phyloP scores from a whole-genome alignment of 2,113 vertebrate genomes.

The Stigmatopora argus region DNA sequence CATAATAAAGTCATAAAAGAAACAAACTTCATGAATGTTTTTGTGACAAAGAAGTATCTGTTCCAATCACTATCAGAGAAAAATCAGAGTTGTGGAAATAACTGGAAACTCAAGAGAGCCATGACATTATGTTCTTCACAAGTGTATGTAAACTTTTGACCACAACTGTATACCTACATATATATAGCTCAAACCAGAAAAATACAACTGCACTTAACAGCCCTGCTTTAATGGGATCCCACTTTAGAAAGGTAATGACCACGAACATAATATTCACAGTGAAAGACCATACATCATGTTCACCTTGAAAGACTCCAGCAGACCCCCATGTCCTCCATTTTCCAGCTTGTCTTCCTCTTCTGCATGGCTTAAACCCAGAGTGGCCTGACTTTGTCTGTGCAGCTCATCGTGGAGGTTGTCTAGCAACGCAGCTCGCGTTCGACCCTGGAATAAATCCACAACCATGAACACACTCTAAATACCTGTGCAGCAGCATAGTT shows the following conservation, averaged over 20 bases:
- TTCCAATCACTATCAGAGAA: no score
- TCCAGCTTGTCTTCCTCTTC: slow-evolving; percentile 87
- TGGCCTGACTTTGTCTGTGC: slow-evolving; percentile 84
- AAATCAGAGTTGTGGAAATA: no score
- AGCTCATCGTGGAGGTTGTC: slow-evolving; percentile 91
- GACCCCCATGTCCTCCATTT: slow-evolving; percentile 83
- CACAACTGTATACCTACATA: no score
- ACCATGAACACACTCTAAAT: slow-evolving; percentile 1
- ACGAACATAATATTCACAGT: slow-evolving; percentile 27
- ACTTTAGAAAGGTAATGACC: not conserved
- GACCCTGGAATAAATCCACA: slow-evolving; percentile 70
- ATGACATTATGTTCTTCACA: no score
- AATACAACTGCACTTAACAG: not conserved
- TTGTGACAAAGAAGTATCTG: no score
- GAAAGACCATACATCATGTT: slow-evolving; percentile 25
- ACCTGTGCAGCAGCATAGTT: not conserved
- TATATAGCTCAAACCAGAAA: not conserved
- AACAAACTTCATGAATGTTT: no score
- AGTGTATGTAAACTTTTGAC: no score
- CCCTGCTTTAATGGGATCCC: not conserved
- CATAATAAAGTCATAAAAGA: no score
- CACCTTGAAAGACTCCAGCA: slow-evolving; percentile 94
- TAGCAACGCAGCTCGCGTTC: slow-evolving; percentile 82
- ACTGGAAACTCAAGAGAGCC: no score
- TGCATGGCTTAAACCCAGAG: slow-evolving; percentile 77